Conservation (phyloP, 2,113 vertebrate species). For the Grallaria varia region DNA sequence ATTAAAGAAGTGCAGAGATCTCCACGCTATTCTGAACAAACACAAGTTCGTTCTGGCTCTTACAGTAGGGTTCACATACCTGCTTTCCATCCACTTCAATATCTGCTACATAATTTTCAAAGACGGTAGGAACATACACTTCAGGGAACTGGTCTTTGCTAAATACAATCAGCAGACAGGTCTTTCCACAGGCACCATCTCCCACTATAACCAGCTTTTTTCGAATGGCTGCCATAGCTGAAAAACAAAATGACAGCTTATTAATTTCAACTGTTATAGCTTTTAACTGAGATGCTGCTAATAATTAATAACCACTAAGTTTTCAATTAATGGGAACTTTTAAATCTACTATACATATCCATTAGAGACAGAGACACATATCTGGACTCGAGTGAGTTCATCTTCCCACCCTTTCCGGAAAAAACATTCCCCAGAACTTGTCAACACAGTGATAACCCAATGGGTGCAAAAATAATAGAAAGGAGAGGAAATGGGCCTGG, state of each 20-base stretch:
- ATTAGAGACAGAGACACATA: neutral
- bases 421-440: neutral
- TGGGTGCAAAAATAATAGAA: neutral
- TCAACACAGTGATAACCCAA: neutral
- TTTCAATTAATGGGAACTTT: neutral
- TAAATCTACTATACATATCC: neutral
- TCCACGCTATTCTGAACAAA: neutral
- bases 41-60: neutral
- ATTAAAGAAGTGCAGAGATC: neutral
- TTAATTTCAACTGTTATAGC: neutral
- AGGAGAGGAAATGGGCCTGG: neutral
- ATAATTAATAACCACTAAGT: neutral
- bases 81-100: constrained; percentile 98
- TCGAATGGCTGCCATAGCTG: constrained; percentile 97
- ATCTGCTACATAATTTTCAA: constrained; percentile 98
- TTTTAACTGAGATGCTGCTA: neutral
- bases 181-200: constrained; percentile 98
- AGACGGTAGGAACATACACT: constrained; percentile 96
- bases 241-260: neutral
- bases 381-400: neutral
- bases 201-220: constrained; percentile 99
- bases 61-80: constrained; percentile 70
- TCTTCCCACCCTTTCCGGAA: neutral
- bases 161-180: constrained; percentile 97
- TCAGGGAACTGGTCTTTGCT: constrained; percentile 99